Conservation (phyloP, 2,113 vertebrate genomes). For the Poicephalus meyeri region DNA sequence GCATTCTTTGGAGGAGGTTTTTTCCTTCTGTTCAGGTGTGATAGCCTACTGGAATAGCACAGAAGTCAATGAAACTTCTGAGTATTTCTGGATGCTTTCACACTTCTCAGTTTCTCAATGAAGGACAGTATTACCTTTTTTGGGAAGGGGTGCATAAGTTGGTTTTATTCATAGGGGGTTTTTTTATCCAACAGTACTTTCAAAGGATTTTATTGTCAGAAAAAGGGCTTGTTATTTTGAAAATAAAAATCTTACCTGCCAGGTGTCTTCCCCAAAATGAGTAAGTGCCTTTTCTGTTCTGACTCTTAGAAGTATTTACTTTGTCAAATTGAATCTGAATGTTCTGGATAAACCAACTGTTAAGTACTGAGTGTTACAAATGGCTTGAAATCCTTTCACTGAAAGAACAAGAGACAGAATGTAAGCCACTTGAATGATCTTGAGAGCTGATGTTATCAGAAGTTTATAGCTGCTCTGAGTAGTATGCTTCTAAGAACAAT, state of each 20-base stretch:
- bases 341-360: constrained; percentile 21
- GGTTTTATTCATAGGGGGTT: constrained; percentile 1
- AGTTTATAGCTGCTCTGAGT: constrained; percentile 23
- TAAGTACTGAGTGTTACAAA: constrained; percentile 15
- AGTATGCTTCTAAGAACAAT: constrained; percentile 64
- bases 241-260: constrained; percentile 36
- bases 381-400: constrained; percentile 44
- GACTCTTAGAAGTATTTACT: constrained; percentile 62
- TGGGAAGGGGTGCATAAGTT: background rate
- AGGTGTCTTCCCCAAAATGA: constrained; percentile 66
- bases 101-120: background rate
- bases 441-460: constrained; percentile 14
- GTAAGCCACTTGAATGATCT: constrained; percentile 43
- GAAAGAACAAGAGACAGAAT: constrained; percentile 11
- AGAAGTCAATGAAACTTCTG: background rate
- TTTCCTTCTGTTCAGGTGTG: background rate
- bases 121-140: background rate
- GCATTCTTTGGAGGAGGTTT: background rate
- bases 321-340: constrained; percentile 48
- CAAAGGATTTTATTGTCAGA: constrained; percentile 43
- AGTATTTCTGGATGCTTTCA: constrained; percentile 22
- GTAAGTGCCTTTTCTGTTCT: constrained; percentile 71
- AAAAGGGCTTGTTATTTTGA: constrained; percentile 65
- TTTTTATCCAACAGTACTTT: constrained; percentile 13
- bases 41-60: background rate